Percentiles rank a stretch among this genome's conserved stretches.
Evolutionary conservation across 2,113 vertebrate species (phyloP).

Genomic region (Marmota monax): DNA sequence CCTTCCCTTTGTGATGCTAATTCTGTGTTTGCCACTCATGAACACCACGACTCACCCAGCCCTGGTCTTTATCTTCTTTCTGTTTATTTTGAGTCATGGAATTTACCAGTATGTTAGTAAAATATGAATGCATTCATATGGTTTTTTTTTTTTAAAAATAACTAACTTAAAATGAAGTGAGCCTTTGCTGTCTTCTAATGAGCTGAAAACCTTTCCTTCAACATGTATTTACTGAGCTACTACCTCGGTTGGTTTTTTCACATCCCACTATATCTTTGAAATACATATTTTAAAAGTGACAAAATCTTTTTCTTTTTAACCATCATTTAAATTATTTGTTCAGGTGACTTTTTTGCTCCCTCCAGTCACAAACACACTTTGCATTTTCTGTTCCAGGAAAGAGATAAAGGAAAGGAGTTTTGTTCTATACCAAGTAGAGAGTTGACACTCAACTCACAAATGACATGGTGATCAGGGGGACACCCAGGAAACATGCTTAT

Average conservation of each 20-base stretch:
- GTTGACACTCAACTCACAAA: background rate
- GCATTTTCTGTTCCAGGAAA: conserved; percentile 6
- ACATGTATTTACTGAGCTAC: background rate
- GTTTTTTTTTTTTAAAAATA: background rate
- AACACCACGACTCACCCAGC: too few species aligned
- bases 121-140: background rate
- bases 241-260: background rate
- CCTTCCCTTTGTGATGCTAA: background rate
- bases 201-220: background rate
- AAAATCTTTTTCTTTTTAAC: background rate
- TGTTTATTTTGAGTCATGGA: background rate
- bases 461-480: background rate
- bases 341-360: background rate
- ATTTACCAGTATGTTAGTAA: background rate
- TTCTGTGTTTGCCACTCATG: background rate
- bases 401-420: background rate
- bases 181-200: background rate
- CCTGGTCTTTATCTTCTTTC: background rate
- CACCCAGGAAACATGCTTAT: background rate
- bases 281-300: background rate
- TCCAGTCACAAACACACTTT: background rate
- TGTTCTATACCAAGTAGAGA: background rate
- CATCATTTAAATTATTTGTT: background rate
- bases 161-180: background rate
- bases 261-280: background rate